phyloP scores from a whole-genome alignment of 92 coral and sea anemone species.

The Bergia sp. region DNA sequence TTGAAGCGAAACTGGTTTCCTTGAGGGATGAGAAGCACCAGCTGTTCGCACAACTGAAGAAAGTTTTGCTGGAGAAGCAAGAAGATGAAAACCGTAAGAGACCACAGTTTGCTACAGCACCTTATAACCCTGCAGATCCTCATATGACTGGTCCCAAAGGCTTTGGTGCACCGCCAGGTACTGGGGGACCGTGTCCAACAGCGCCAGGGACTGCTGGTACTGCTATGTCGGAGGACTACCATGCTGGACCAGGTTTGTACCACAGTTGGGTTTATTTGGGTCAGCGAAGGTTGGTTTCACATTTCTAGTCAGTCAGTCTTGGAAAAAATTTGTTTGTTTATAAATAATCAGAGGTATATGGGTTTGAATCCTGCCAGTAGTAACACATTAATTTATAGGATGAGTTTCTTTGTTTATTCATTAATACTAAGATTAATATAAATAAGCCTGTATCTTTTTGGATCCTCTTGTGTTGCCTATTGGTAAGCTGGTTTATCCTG shows the following conservation, averaged over 20 bases:
- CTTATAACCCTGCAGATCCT: constrained; percentile 25
- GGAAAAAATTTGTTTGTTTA: no score
- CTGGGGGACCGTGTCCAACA: background rate
- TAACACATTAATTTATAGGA: no score
- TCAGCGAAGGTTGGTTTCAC: no score
- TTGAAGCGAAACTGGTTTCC: constrained; percentile 69
- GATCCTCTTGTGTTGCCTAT: no score
- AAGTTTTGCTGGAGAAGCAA: constrained; percentile 48
- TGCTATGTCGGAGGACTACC: background rate
- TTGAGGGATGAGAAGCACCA: constrained; percentile 87
- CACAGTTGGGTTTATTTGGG: background rate
- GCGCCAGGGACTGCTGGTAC: background rate
- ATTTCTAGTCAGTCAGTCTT: no score
- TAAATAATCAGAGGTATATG: no score
- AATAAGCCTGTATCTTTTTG: no score
- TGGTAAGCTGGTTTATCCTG: no score
- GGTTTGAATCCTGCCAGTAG: no score
- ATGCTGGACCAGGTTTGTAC: constrained; percentile 28
- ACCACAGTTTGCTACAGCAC: constrained; percentile 11
- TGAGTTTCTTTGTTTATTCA: no score
- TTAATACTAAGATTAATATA: no score
- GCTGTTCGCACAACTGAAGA: constrained; percentile 86
- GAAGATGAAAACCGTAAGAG: constrained; percentile 44
- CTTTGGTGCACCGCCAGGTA: constrained; percentile 6
- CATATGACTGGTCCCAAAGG: constrained; percentile 20